A percentile compares a stretch with the other conserved stretches of the same genome.
These are phyloP conservation scores for Calycopis cecrops DNA, from an alignment of 1,140 invertebrate species.

Conservation along the genomic window DNA sequence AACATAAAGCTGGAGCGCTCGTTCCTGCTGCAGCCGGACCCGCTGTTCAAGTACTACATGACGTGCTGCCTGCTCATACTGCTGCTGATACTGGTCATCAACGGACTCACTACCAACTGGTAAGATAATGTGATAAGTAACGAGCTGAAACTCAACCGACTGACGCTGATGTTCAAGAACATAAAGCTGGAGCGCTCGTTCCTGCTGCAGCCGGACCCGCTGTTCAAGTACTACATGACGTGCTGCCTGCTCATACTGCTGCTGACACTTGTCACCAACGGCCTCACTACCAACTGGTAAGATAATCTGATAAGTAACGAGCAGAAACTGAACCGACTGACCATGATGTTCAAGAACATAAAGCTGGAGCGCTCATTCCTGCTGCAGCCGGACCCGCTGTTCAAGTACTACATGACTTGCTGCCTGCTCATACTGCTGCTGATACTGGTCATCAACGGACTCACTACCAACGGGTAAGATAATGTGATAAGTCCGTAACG, in stretches of 20 bases:
- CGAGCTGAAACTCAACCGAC: constrained; percentile 47
- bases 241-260: constrained; percentile 79
- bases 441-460: too few relatives aligned
- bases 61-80: constrained; percentile 79
- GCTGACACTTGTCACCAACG: constrained; percentile 61
- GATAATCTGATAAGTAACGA: constrained; percentile 10
- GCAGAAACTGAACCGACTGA: too few relatives aligned
- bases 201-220: constrained; percentile 82
- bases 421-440: too few relatives aligned
- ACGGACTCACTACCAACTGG: constrained; percentile 58
- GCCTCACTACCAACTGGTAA: constrained; percentile 57
- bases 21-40: constrained; percentile 83
- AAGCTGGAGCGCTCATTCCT: too few relatives aligned
- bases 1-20: constrained; percentile 77
- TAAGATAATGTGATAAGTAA: constrained; percentile 26
- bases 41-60: constrained; percentile 88
- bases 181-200: constrained; percentile 80
- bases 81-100: constrained; percentile 64
- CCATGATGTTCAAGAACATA: too few relatives aligned
- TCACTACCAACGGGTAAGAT: too few relatives aligned
- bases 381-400: too few relatives aligned
- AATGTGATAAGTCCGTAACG: too few relatives aligned
- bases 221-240: constrained; percentile 88
- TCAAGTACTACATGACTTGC: too few relatives aligned
- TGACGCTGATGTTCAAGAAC: constrained; percentile 62